These are phyloP conservation scores for Emys orbicularis DNA, from an alignment of 2,797 vertebrate genomes.

Conservation along the genomic window DNA sequence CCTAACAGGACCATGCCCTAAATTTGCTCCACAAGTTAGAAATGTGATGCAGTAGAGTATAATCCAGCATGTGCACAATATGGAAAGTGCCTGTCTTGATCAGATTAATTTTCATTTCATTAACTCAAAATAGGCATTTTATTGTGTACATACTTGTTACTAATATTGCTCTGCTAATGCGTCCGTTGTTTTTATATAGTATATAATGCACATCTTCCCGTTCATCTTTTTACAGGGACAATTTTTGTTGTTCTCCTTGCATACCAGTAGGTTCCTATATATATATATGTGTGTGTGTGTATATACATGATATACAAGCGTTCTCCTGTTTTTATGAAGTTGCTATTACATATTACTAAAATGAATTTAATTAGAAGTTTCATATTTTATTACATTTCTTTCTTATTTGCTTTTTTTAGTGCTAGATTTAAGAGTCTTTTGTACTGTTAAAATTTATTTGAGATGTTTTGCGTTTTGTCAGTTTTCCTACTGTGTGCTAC, in stretches of 20 bases:
- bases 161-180: constrained; percentile 2
- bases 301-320: constrained; percentile 24
- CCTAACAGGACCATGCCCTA: neutral
- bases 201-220: neutral
- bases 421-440: constrained; percentile 67
- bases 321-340: constrained; percentile 55
- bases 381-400: constrained; percentile 53
- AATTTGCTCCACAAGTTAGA: neutral
- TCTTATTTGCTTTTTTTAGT: constrained; percentile 50
- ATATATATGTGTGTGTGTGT: constrained; percentile 30
- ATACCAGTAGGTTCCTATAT: constrained; percentile 31
- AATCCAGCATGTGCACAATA: neutral
- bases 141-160: neutral
- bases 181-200: constrained; percentile 10
- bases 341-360: constrained; percentile 65
- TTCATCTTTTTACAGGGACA: constrained; percentile 7
- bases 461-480: constrained; percentile 64
- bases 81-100: constrained; percentile 4
- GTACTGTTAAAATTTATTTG: constrained; percentile 65
- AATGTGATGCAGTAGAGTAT: neutral
- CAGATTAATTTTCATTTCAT: constrained; percentile 5
- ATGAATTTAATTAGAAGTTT: constrained; percentile 66
- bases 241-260: constrained; percentile 20
- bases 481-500: constrained; percentile 64
- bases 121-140: constrained; percentile 15